A percentile compares a stretch with the other conserved stretches of the same genome.
Conservation (phyloP, 2,797 vertebrate species). For the Echiichthys vipera region DNA sequence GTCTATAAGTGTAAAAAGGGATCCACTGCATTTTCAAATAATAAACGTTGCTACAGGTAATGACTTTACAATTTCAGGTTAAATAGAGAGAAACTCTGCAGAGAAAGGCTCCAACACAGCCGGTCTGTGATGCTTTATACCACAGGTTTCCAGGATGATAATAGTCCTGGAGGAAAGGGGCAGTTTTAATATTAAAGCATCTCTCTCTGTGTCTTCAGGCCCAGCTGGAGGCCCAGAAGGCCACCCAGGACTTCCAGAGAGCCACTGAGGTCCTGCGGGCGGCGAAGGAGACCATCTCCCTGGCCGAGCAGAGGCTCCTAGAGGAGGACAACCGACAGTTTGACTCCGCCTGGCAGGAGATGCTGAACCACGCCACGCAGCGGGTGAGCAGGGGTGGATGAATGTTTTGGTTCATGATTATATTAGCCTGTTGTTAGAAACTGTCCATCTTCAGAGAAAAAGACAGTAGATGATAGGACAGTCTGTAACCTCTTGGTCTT, state of each 20-base stretch:
- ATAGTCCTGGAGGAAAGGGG: too few relatives aligned
- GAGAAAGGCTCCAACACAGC: background rate
- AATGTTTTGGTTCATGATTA: too few relatives aligned
- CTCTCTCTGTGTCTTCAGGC: conserved; percentile 79
- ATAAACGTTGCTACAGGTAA: too few relatives aligned
- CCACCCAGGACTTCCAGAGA: conserved; percentile 96
- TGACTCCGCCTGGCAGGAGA: conserved; percentile 98
- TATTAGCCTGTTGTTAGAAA: background rate
- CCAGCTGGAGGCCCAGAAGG: conserved; percentile 95
- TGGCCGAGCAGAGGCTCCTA: conserved; percentile 93
- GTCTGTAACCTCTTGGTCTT: background rate
- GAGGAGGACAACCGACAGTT: conserved; percentile 96
- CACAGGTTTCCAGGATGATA: background rate
- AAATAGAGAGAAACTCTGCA: background rate
- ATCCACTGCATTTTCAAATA: background rate
- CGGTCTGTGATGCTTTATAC: background rate
- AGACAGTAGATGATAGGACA: too few relatives aligned
- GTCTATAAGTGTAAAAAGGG: too few relatives aligned
- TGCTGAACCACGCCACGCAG: conserved; percentile 98
- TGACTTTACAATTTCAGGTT: background rate
- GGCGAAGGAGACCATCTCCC: conserved; percentile 95
- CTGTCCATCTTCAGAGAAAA: background rate
- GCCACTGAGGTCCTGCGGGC: conserved; percentile 94
- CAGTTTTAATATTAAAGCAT: too few relatives aligned
- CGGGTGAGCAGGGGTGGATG: conserved; percentile 83